A percentile compares a stretch with the other conserved stretches of the same genome.
Conservation (phyloP, 2,113 vertebrate genomes). For the Neoarius graeffei region DNA sequence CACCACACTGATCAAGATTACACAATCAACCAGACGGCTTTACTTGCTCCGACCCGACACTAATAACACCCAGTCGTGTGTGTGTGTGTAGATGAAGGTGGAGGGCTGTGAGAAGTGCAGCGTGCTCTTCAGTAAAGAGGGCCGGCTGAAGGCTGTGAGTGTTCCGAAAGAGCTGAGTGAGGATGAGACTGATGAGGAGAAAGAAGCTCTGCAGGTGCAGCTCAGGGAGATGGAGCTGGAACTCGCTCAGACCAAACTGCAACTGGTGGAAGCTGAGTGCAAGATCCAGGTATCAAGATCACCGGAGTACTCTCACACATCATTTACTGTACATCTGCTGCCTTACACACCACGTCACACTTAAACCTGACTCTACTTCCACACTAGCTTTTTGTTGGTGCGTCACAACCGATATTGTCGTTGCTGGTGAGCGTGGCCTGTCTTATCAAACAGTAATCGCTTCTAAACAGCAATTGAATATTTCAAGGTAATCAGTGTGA, state of each 20-base stretch:
- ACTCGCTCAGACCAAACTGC: conserved; percentile 96
- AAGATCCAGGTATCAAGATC: conserved; percentile 89
- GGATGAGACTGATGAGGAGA: conserved; percentile 91
- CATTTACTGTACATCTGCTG: background rate
- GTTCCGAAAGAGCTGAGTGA: conserved; percentile 73
- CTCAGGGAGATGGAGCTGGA: conserved; percentile 98
- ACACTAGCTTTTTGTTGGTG: background rate
- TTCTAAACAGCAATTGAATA: no score
- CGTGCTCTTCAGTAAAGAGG: conserved; percentile 83
- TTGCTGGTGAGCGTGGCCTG: background rate
- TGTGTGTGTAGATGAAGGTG: conserved; percentile 79
- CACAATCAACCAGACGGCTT: background rate
- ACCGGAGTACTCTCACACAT: background rate
- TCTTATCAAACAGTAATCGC: background rate
- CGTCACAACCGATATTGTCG: background rate
- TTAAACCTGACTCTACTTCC: background rate
- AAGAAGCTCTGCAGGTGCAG: conserved; percentile 91
- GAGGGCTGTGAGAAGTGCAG: conserved; percentile 86
- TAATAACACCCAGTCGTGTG: conserved; percentile 19
- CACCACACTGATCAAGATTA: background rate
- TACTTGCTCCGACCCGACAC: background rate
- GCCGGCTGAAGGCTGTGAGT: conserved; percentile 73
- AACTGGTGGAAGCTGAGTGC: conserved; percentile 96
- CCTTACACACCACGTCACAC: background rate
- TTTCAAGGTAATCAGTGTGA: no score